Percentiles rank a stretch among this genome's conserved stretches.
Conservation (phyloP, 2,888 invertebrate genomes). For the Aethes cnicana region DNA sequence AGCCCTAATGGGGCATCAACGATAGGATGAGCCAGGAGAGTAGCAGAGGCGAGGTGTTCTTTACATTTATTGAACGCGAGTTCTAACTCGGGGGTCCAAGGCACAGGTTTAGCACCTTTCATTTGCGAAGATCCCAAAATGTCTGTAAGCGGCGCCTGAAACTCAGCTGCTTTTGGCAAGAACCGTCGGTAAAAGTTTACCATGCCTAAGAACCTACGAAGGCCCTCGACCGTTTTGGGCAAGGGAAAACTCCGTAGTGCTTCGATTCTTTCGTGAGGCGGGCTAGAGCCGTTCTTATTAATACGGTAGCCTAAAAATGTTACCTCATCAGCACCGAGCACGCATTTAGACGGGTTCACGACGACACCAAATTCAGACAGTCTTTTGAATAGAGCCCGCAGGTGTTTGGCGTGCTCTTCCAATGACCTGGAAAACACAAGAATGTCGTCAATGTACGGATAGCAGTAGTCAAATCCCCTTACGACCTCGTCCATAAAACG, state of each 20-base stretch:
- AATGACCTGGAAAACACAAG: background rate
- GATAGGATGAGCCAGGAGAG: background rate
- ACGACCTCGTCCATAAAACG: conserved; percentile 35
- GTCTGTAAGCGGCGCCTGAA: background rate
- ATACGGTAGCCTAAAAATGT: background rate
- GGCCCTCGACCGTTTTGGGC: background rate
- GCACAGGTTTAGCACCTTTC: conserved; percentile 8
- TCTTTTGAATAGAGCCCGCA: background rate
- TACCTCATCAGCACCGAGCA: background rate
- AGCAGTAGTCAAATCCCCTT: background rate
- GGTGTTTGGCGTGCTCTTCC: background rate
- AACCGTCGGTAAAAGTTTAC: background rate
- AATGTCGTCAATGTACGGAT: background rate
- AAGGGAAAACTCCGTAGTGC: background rate
- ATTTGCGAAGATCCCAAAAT: conserved; percentile 1
- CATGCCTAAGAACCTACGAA: background rate
- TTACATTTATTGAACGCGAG: conserved; percentile 15
- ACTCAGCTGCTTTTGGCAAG: background rate
- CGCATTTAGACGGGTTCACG: background rate
- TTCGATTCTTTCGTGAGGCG: background rate
- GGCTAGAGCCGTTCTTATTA: background rate
- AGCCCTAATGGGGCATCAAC: background rate
- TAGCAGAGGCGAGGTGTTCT: background rate
- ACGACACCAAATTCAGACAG: background rate
- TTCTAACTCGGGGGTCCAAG: conserved; percentile 6